Percentiles rank a stretch among this genome's conserved stretches.
Evolutionary conservation across 2,113 vertebrate genomes (phyloP).

Genomic region (Platichthys stellatus): DNA sequence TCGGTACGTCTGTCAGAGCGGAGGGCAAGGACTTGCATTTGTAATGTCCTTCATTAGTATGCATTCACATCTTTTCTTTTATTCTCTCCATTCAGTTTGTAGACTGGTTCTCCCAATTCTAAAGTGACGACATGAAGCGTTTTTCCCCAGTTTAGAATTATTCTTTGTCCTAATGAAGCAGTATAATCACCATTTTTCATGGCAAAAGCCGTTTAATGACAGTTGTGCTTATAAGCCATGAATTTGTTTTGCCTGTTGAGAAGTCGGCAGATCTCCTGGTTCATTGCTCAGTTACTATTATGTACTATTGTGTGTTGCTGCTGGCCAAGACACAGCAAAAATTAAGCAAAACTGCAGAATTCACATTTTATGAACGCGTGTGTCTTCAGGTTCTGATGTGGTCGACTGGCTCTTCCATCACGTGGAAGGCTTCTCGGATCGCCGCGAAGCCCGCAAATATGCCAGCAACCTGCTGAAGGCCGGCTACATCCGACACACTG

Average conservation of each 20-base stretch:
- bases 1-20: conserved; percentile 66
- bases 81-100: conserved; percentile 1
- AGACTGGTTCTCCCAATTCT: not conserved
- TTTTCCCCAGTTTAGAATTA: not conserved
- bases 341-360: not conserved
- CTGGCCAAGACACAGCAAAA: not conserved
- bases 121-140: not conserved
- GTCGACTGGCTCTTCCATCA: conserved; percentile 99
- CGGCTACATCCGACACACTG: conserved; percentile 96
- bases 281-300: too few relatives aligned
- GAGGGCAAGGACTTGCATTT: not conserved
- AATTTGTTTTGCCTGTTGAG: not conserved
- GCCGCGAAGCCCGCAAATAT: conserved; percentile 95
- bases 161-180: not conserved
- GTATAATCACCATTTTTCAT: not conserved
- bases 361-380: not conserved
- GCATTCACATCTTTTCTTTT: not conserved
- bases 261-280: not conserved
- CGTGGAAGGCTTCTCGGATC: conserved; percentile 96
- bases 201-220: not conserved
- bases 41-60: conserved; percentile 3
- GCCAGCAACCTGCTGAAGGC: conserved; percentile 99
- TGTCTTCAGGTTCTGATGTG: conserved; percentile 92
- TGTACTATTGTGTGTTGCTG: too few relatives aligned
- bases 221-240: not conserved